phyloP scores from a whole-genome alignment of 2,888 invertebrate species.

The Epistrophe eligans region DNA sequence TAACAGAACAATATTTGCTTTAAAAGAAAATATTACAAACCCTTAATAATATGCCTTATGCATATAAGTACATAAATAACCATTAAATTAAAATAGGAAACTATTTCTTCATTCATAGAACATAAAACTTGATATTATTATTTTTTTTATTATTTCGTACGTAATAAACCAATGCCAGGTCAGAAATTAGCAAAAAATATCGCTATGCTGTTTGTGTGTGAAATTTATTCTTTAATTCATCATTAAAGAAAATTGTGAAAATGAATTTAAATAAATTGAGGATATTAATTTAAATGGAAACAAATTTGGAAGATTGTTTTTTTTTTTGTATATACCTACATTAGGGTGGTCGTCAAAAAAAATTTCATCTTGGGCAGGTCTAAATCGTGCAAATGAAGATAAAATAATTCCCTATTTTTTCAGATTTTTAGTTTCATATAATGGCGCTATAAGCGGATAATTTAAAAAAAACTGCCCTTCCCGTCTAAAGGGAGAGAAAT shows the following conservation, averaged over 20 bases:
- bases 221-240: slow-evolving; percentile 7
- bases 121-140: slow-evolving; percentile 8
- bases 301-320: neutral
- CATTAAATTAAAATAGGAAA: neutral
- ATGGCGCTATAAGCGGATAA: too few species aligned
- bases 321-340: too few species aligned
- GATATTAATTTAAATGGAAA: slow-evolving; percentile 3
- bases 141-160: neutral
- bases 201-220: neutral
- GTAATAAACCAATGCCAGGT: neutral
- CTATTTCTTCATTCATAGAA: neutral
- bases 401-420: too few species aligned
- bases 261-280: neutral
- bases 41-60: slow-evolving; percentile 2
- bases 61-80: neutral
- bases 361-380: too few species aligned
- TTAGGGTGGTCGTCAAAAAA: too few species aligned
- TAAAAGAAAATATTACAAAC: neutral
- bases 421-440: too few species aligned
- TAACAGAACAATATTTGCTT: slow-evolving; percentile 23
- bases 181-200: neutral
- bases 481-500: too few species aligned
- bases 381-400: too few species aligned
- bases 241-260: neutral
- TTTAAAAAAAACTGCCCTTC: too few species aligned